Conservation (phyloP, 1,140 invertebrate genomes). For the Cherax destructor region DNA sequence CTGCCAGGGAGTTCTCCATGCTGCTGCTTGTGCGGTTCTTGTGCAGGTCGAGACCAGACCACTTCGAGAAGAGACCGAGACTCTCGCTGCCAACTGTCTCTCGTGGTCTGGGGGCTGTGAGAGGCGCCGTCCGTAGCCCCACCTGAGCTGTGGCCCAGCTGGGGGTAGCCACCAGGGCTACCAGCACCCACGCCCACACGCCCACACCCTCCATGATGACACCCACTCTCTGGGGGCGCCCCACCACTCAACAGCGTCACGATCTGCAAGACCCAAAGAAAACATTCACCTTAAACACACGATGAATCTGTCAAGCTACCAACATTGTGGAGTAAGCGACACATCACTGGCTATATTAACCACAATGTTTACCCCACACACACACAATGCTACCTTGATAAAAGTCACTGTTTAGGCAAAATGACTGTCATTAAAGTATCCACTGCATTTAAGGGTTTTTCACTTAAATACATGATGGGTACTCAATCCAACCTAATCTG, state of each 20-base stretch:
- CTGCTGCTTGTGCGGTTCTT: constrained; percentile 9
- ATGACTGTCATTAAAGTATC: too few species aligned
- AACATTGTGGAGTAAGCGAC: too few species aligned
- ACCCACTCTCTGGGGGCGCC: neutral
- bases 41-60: neutral
- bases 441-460: too few species aligned
- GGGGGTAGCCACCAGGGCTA: neutral
- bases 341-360: too few species aligned
- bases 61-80: constrained; percentile 12
- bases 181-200: neutral
- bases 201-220: neutral
- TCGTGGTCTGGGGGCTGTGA: neutral
- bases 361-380: too few species aligned
- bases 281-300: neutral
- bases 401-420: too few species aligned
- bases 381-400: too few species aligned
- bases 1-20: constrained; percentile 33
- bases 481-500: too few species aligned
- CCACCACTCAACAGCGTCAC: constrained; percentile 1
- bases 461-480: too few species aligned
- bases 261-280: neutral
- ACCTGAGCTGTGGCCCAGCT: neutral
- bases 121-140: constrained; percentile 28
- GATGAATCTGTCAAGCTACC: too few species aligned
- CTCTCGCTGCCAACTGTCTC: neutral